phyloP scores from a whole-genome alignment of 2,888 invertebrate species.

The Dyspetes luteomarginatus region DNA sequence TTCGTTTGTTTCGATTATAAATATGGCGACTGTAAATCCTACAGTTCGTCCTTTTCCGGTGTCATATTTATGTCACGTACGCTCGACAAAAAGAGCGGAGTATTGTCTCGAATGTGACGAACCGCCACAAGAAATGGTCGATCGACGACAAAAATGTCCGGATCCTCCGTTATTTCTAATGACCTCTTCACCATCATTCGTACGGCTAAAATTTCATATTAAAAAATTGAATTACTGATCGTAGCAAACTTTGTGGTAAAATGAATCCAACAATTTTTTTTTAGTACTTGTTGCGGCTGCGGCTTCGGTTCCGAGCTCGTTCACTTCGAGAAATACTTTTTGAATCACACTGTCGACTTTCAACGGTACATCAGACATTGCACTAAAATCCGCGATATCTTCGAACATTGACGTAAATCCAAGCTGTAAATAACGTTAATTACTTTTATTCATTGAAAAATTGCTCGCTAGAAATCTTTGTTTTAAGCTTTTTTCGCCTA shows the following conservation, averaged over 20 bases:
- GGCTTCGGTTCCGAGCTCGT: slow-evolving; percentile 86
- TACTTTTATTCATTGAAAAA: background rate
- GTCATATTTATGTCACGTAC: slow-evolving; percentile 72
- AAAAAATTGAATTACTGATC: background rate
- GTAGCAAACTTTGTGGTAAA: background rate
- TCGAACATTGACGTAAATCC: slow-evolving; percentile 83
- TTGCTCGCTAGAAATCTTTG: background rate
- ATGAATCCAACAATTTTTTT: background rate
- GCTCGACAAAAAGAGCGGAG: slow-evolving; percentile 79
- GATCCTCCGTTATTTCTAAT: slow-evolving; percentile 58
- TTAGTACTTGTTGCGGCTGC: slow-evolving; percentile 85
- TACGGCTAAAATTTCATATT: slow-evolving; percentile 69
- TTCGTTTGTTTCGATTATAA: no score
- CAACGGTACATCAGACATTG: slow-evolving; percentile 80
- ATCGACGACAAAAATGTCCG: slow-evolving; percentile 79
- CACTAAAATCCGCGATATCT: slow-evolving; percentile 82
- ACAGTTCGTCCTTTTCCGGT: slow-evolving; percentile 76
- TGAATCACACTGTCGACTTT: slow-evolving; percentile 84
- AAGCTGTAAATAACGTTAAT: slow-evolving; percentile 76
- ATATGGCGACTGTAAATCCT: slow-evolving; percentile 31
- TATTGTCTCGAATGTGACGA: slow-evolving; percentile 74
- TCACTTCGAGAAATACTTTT: slow-evolving; percentile 85
- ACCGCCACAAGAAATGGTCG: slow-evolving; percentile 82
- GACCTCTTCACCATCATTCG: slow-evolving; percentile 73
- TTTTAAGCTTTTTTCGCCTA: slow-evolving; percentile 67